Percentiles rank a stretch among this genome's conserved stretches.
phyloP scores from a whole-genome alignment of 2,797 vertebrate genomes.

The Crypturellus tataupa region DNA sequence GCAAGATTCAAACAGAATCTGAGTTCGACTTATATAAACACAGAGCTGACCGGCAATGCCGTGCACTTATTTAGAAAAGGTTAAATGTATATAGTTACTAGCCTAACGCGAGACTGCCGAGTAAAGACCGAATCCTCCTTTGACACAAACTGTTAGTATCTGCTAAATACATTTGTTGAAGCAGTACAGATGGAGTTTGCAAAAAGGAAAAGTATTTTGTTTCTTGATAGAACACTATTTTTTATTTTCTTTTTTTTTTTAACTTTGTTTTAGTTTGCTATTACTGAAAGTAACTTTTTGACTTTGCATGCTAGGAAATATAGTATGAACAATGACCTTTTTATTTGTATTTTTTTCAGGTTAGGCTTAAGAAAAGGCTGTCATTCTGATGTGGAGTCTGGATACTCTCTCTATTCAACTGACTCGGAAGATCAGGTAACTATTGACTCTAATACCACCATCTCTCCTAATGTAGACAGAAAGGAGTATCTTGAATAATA shows the following conservation, averaged over 20 bases:
- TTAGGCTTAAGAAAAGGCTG: conserved; percentile 68
- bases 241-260: background rate
- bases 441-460: background rate
- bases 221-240: background rate
- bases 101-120: accelerated
- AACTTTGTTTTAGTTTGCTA: background rate
- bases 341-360: conserved; percentile 72
- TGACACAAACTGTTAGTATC: background rate
- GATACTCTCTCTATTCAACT: conserved; percentile 84
- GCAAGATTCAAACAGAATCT: background rate
- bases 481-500: background rate
- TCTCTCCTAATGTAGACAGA: background rate
- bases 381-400: conserved; percentile 69
- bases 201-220: background rate
- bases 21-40: background rate
- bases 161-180: background rate
- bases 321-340: background rate
- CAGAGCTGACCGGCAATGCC: background rate
- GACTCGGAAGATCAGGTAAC: conserved; percentile 91
- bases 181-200: background rate
- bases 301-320: background rate
- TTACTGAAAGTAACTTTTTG: background rate
- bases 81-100: background rate
- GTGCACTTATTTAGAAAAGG: accelerated
- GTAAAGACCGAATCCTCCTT: background rate